Evolutionary conservation across 2,113 vertebrate genomes (phyloP), one percentile per base, ranked within the genome.

Genomic region (Leptodactylus fuscus): DNA sequence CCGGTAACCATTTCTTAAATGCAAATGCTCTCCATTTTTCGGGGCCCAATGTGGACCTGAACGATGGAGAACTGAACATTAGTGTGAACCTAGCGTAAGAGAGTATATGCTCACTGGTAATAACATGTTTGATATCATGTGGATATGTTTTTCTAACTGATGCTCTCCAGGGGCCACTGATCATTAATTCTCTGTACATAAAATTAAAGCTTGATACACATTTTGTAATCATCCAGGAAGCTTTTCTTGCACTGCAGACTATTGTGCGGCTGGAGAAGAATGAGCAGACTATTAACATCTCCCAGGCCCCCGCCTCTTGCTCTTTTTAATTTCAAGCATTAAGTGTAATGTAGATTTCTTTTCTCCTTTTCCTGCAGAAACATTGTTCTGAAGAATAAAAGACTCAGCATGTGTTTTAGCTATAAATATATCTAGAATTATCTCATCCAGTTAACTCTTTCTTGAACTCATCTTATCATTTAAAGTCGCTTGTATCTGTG

Each of bases 191-290:
- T 91, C 91, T 89, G 89, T 87, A 94, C 93, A 94, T 94, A 94
- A 94, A 94, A 95, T 94, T 95, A 95, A 94, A 95, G 94, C 91
- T 86, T 89, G 90, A 94, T 94, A 94, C 93, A 93, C 91, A 92
- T 92, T 94, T 93, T 93, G 91, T 89, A 94, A 94, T 92, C 90
- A 93, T 93, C 93, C 93, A 92, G 92, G 91, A 85, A 91, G 92
- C 94, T 94, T 90, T 93, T 88, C 91, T 87, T 69, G 94, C 93
- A 92, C 94, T 94, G 92, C 55, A 92, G 92, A 94, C 92, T 91
- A 93, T 93, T 94, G 91, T 94, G 90, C 88, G 88, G 88, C 91
- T 94, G 91, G 93, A 81, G 41, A 88, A 88, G 89, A 89, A 89
- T 89, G 91, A 85, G 89, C 93, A 92, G 92, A 91, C 89, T 88